Evolutionary conservation across 2,888 invertebrate species (phyloP).

Genomic region (Hemicrepidius hirtus): DNA sequence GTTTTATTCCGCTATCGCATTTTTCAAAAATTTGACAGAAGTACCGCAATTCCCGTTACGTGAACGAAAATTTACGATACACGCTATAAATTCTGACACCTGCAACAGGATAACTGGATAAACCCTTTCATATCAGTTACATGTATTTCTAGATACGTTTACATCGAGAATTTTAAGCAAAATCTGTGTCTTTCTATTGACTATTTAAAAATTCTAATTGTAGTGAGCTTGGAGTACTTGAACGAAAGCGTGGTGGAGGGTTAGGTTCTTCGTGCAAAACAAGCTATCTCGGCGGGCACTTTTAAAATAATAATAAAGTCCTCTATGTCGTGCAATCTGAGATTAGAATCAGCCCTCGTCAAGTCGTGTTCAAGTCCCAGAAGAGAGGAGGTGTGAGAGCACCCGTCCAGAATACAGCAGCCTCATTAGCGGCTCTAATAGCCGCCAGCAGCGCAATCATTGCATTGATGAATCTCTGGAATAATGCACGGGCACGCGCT

Average conservation of each 20-base stretch:
- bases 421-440: constrained; percentile 64
- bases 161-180: too few relatives aligned
- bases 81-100: too few relatives aligned
- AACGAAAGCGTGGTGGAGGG: background rate
- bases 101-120: too few relatives aligned
- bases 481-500: constrained; percentile 63
- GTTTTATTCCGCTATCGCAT: too few relatives aligned
- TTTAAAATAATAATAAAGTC: constrained; percentile 47
- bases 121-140: too few relatives aligned
- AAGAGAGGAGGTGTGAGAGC: constrained; percentile 48
- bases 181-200: too few relatives aligned
- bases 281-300: constrained; percentile 39
- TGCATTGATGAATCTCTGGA: constrained; percentile 63
- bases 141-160: too few relatives aligned
- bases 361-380: constrained; percentile 48
- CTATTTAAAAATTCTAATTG: too few relatives aligned
- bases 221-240: too few relatives aligned
- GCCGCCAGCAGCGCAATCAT: constrained; percentile 60
- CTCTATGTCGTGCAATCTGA: constrained; percentile 45
- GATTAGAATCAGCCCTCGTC: constrained; percentile 52
- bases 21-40: too few relatives aligned
- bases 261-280: constrained; percentile 35
- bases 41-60: too few relatives aligned
- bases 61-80: too few relatives aligned
- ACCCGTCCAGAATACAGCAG: constrained; percentile 61